phyloP scores from a whole-genome alignment of 2,797 vertebrate genomes.

The Pempheris klunzingeri region DNA sequence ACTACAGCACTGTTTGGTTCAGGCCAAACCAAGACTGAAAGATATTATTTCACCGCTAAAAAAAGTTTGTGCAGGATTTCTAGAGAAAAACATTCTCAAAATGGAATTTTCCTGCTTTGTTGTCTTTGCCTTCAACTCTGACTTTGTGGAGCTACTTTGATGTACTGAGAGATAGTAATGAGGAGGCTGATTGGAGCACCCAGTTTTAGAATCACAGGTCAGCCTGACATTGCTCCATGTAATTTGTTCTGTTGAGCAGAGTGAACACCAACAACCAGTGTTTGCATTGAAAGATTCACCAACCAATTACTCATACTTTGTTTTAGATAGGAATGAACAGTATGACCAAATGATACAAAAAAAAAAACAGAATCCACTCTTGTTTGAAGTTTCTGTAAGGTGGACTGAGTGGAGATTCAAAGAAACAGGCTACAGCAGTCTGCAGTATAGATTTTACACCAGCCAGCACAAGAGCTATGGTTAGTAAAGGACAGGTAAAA shows the following conservation, averaged over 20 bases:
- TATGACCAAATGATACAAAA: not conserved
- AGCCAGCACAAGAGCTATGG: not conserved
- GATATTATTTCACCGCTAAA: not conserved
- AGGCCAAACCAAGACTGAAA: constrained; percentile 24
- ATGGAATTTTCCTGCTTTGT: not conserved
- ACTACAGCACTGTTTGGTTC: constrained; percentile 6
- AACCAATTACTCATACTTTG: constrained; percentile 33
- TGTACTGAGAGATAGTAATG: constrained; percentile 32
- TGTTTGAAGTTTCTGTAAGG: not conserved
- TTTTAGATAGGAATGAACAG: constrained; percentile 9
- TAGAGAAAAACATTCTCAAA: not conserved
- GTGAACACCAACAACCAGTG: constrained; percentile 11
- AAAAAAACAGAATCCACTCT: not conserved
- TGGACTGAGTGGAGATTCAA: not conserved
- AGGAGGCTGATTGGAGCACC: constrained; percentile 25
- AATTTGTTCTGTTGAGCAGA: constrained; percentile 26
- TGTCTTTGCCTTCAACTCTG: constrained; percentile 25
- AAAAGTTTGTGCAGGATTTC: constrained; percentile 7
- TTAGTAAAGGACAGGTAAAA: constrained; percentile 14
- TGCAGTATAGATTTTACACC: constrained; percentile 1
- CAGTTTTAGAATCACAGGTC: constrained; percentile 42
- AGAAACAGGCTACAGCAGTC: not conserved
- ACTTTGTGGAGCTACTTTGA: constrained; percentile 35
- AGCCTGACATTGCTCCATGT: constrained; percentile 30
- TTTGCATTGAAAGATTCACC: constrained; percentile 36